Evolutionary conservation across 2,797 vertebrate species (phyloP).

Genomic region (Lepus oiostolus): DNA sequence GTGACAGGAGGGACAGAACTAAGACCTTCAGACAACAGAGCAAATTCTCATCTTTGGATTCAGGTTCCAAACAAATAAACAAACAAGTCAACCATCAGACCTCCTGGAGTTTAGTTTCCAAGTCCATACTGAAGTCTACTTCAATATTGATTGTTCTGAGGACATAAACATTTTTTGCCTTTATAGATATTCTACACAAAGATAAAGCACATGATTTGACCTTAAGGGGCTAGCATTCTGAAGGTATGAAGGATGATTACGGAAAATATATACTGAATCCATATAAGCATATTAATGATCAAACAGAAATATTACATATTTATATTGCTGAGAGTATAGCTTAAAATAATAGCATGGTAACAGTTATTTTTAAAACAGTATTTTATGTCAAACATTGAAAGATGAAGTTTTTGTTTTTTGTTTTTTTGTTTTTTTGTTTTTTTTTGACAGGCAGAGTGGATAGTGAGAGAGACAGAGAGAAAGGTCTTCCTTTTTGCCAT

Average conservation of each 20-base stretch:
- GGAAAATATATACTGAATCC: neutral
- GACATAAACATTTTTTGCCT: neutral
- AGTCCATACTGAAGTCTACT: neutral
- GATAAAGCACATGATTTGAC: neutral
- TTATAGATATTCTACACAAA: neutral
- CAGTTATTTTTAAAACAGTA: neutral
- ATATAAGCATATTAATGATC: constrained; percentile 13
- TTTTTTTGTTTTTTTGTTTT: too few relatives aligned
- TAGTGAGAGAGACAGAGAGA: too few relatives aligned
- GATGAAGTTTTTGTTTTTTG: too few relatives aligned
- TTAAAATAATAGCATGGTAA: constrained; percentile 27
- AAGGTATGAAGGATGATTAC: constrained; percentile 20
- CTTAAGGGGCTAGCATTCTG: neutral
- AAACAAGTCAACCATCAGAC: neutral
- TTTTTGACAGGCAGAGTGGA: too few relatives aligned
- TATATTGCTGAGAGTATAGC: neutral
- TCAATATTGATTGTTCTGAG: neutral
- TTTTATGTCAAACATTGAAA: neutral
- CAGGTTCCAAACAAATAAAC: neutral
- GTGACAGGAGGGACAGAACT: neutral
- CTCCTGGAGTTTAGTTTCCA: constrained; percentile 8
- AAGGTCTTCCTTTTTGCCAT: too few relatives aligned
- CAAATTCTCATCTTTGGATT: neutral
- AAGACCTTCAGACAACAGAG: constrained; percentile 8
- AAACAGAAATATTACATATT: neutral